phyloP scores from a whole-genome alignment of 2,113 vertebrate species.

The Misgurnus mizolepis region DNA sequence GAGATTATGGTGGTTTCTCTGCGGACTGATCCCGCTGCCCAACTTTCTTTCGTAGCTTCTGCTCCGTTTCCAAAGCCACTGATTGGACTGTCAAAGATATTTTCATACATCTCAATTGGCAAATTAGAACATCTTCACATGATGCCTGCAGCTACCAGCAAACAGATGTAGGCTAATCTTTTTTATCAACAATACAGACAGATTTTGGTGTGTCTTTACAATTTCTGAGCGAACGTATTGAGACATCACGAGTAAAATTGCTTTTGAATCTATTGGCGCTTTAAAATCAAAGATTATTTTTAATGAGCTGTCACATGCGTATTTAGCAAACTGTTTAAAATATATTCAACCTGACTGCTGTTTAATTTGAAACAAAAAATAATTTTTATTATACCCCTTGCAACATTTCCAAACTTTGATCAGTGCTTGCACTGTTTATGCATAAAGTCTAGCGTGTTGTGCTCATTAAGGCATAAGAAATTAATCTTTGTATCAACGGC shows the following conservation, averaged over 20 bases:
- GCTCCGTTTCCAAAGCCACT: constrained; percentile 72
- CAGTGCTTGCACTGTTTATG: neutral
- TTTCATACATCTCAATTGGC: constrained; percentile 90
- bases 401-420: neutral
- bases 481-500: neutral
- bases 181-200: constrained; percentile 33
- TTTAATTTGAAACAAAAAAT: no score
- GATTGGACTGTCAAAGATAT: constrained; percentile 85
- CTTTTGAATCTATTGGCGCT: neutral
- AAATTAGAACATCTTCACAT: constrained; percentile 82
- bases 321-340: neutral
- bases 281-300: constrained; percentile 9
- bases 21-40: constrained; percentile 80
- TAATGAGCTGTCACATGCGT: neutral
- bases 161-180: constrained; percentile 57
- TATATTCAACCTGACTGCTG: neutral
- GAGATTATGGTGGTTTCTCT: constrained; percentile 82
- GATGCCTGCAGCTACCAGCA: constrained; percentile 54
- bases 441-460: neutral
- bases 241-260: constrained; percentile 11
- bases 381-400: neutral
- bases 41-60: constrained; percentile 63
- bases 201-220: constrained; percentile 18
- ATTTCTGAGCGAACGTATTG: constrained; percentile 29
- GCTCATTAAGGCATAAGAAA: constrained; percentile 7